Evolutionary conservation across 2,113 vertebrate species (phyloP), one percentile per base, ranked within the genome.

Genomic region (Pangasianodon gigas): DNA sequence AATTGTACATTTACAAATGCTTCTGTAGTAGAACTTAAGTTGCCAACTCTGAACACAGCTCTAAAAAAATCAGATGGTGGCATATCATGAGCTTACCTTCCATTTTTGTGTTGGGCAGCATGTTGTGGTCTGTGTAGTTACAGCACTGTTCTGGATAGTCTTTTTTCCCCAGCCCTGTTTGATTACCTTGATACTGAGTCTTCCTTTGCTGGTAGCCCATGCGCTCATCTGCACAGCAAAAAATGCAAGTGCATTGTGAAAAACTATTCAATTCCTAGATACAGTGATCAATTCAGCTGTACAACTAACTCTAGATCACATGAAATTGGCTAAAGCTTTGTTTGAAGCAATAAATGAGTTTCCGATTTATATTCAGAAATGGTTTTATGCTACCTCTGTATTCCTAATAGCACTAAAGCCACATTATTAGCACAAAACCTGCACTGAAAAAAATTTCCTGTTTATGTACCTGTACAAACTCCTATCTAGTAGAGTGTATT

Each of bases 171-270:
- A 88, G 93, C 9, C 93, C 90, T 1, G 88, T 92, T 18, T 90
- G 90, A 80, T 83, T 95, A 69, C 94, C 75, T 75, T 95, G 92
- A 89, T 94, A 96, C 92, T 93, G 96, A 41, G 93, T 94, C 91
- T 96, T 97, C 90, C 95, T 96, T 91, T 96, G 96, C 90, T 96
- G 95, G 52, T 96, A 96, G 24, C 95, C 93, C 90, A 95, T 92
- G 87, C 94, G 96, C 2, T 96, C 95, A 89, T 96, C 98, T 98
- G 92, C 77, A 48, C 74, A 60, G 56, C 37, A 91, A 79, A 32
- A 37, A 52, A 41, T 83, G 80, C 51, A 83, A 58, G 18, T 58
- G 19, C 18, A 13, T 24, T 37, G 32, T 60, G 7, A 54, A 81
- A 82, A 81, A 81, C 48, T 8, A 54, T 81, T 81, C 14, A n/a